A percentile compares a stretch with the other conserved stretches of the same genome.
These are phyloP conservation scores for Drosophila antonietae DNA, from an alignment of 2,888 invertebrate genomes.

Conservation along the genomic window DNA sequence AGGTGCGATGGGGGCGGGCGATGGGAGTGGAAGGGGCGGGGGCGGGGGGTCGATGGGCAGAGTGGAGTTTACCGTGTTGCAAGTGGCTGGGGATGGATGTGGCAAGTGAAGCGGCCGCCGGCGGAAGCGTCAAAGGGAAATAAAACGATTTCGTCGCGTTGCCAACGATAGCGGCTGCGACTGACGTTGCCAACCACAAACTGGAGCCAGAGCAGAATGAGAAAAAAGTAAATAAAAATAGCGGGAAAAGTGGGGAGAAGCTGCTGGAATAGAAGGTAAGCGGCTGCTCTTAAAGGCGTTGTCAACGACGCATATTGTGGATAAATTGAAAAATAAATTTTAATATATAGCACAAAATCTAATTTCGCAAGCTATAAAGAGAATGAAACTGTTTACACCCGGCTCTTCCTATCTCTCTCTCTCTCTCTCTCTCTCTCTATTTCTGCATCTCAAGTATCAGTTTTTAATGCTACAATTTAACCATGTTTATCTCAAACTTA, in stretches of 20 bases:
- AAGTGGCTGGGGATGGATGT: constrained; percentile 20
- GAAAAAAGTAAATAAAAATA: neutral
- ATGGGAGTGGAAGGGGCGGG: no score
- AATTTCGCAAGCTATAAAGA: constrained; percentile 54
- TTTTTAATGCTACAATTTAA: constrained; percentile 11
- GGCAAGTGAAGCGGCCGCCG: constrained; percentile 27
- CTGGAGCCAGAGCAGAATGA: constrained; percentile 1
- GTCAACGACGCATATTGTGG: constrained; percentile 48
- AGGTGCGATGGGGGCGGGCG: neutral
- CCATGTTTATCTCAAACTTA: neutral
- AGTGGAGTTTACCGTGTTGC: constrained; percentile 24
- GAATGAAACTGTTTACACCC: neutral
- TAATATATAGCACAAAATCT: constrained; percentile 70
- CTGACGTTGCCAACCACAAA: constrained; percentile 59
- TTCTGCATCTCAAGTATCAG: neutral
- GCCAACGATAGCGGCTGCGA: constrained; percentile 56
- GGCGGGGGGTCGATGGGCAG: neutral
- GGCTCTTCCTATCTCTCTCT: neutral
- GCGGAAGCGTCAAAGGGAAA: constrained; percentile 66
- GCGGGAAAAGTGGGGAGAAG: neutral
- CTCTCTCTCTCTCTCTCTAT: neutral
- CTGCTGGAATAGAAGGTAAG: neutral
- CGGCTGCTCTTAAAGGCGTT: neutral
- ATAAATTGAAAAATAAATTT: constrained; percentile 76
- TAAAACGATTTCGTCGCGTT: constrained; percentile 64